Base-by-base conservation (phyloP, 2,113 vertebrate genomes). In the Nothobranchius furzeri region DNA sequence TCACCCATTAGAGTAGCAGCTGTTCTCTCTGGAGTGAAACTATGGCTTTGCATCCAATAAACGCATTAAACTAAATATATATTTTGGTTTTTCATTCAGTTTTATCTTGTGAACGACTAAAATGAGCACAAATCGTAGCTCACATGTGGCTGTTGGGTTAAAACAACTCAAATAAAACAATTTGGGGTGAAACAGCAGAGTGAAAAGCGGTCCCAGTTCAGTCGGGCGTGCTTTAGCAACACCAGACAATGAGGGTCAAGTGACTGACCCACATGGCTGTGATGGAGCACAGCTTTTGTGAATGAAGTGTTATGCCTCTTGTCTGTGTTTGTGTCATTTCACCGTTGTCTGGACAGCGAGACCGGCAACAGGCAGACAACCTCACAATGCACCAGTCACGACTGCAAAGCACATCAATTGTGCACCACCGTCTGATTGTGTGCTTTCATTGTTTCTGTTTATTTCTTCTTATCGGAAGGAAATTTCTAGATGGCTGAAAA, bases 241-340 rank as follows among this genome's bases (percentile, higher is more conserved):
- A 69, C 35, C 43, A 58, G 73, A 91, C 82, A 89, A 88, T 88
- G 56, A 76, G 57, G 68, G 76, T 77, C 76, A 85, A 81, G 82
- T 82, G 88, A 86, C 85, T 81, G 76, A 87, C 85, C 79, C 69
- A 84, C 73, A 90, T 80, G 86, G 77, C 75, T 75, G 70, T 61
- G 84, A 72, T 86, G 81, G 78, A 81, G 78, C 52, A 60, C 73
- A 74, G 86, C 82, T 85, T 90, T 88, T 90, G 85, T 89, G 85
- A 89, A 89, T 89, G 84, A 90, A 90, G 73, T 75, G 70, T 80
- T 70, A 78, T 75, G 80, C 55, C 73, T 73, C 71, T 73, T 72
- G 76, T 85, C 76, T 73, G 55, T 86, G 80, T 87, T 87, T 76
- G 81, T 83, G 86, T 88, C 54, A 75, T 71, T 71, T 69, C 68